phyloP scores from a whole-genome alignment of 2,113 vertebrate species.

The Caranx melampygus region DNA sequence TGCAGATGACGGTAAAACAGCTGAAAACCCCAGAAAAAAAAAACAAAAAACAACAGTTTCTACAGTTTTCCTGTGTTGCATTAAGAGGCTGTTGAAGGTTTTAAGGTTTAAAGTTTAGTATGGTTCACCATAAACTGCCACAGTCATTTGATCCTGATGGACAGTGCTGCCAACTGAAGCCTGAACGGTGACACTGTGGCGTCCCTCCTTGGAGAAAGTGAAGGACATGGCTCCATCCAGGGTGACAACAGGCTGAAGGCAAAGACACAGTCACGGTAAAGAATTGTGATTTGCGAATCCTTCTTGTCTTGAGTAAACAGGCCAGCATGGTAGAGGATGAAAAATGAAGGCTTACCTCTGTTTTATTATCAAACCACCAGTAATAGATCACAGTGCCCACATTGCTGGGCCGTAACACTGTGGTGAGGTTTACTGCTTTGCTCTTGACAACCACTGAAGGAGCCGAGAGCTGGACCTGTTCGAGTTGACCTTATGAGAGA shows the following conservation, averaged over 20 bases:
- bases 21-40: not conserved
- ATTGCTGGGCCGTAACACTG: constrained; percentile 87
- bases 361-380: constrained; percentile 97
- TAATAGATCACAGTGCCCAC: constrained; percentile 92
- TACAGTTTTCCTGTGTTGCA: not conserved
- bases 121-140: constrained; percentile 91
- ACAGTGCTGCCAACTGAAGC: constrained; percentile 90
- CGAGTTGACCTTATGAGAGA: constrained; percentile 86
- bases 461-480: constrained; percentile 89
- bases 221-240: constrained; percentile 89
- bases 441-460: constrained; percentile 93
- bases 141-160: constrained; percentile 91
- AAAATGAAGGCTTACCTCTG: constrained; percentile 83
- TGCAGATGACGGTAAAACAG: not conserved
- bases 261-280: constrained; percentile 8
- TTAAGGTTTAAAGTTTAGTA: too few species aligned
- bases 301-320: not conserved
- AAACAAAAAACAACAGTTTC: not conserved
- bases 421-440: constrained; percentile 91
- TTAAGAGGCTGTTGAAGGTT: not conserved
- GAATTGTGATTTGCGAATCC: constrained; percentile 44
- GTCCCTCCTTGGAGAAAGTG: constrained; percentile 89
- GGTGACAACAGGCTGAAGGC: constrained; percentile 88
- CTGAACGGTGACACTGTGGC: constrained; percentile 91
- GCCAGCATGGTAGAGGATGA: not conserved